A percentile compares a stretch with the other conserved stretches of the same genome.
phyloP scores from a whole-genome alignment of 2,797 vertebrate species.

The Phaenicophaeus curvirostris region DNA sequence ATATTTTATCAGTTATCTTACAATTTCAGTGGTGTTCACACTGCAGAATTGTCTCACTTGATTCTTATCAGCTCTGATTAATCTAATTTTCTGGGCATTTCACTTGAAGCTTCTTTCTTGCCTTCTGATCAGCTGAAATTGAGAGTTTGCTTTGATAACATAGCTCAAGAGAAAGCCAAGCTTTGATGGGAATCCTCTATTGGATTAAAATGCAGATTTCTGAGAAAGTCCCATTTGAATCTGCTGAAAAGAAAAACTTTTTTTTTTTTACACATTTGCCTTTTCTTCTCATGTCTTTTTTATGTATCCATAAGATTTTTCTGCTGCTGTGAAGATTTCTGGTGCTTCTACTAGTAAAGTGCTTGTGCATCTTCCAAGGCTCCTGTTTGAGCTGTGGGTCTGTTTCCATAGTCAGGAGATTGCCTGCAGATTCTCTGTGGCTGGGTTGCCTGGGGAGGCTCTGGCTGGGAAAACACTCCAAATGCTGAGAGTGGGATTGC shows the following conservation, averaged over 20 bases:
- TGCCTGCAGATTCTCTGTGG: background rate
- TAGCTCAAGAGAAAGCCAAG: background rate
- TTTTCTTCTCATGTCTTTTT: background rate
- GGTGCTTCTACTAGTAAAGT: background rate
- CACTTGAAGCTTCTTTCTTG: constrained; percentile 4
- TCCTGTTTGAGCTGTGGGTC: background rate
- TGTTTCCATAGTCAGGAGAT: background rate
- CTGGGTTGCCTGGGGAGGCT: background rate
- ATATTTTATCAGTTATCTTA: constrained; percentile 44
- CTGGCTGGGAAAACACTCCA: background rate
- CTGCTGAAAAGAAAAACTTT: background rate
- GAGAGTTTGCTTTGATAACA: background rate
- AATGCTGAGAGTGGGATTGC: background rate
- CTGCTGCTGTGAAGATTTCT: background rate
- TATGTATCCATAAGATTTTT: background rate
- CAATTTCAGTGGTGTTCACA: background rate
- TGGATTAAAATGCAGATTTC: background rate
- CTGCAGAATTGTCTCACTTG: constrained; percentile 45
- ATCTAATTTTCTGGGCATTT: constrained; percentile 53
- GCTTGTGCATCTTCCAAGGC: background rate
- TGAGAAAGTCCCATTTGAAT: background rate
- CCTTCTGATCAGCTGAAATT: background rate
- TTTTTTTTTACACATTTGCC: background rate
- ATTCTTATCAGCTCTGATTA: constrained; percentile 65
- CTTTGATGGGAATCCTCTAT: background rate